Conservation (phyloP, 1,140 invertebrate genomes). For the Leptinotarsa undecemlineata region DNA sequence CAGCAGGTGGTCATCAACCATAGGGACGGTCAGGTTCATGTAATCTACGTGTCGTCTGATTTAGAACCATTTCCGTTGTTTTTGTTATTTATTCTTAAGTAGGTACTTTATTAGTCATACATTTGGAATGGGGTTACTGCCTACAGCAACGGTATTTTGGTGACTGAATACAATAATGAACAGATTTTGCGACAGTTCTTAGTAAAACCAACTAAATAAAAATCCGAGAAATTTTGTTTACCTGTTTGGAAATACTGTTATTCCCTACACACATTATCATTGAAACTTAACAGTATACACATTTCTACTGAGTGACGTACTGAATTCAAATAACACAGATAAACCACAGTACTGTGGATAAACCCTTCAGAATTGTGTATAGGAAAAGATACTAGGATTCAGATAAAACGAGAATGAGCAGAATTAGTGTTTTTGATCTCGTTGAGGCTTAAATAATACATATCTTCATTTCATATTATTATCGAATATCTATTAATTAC, state of each 20-base stretch:
- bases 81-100: not conserved
- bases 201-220: too few relatives aligned
- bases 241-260: not conserved
- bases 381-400: too few relatives aligned
- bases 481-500: too few relatives aligned
- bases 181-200: not conserved
- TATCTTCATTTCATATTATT: too few relatives aligned
- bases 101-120: not conserved
- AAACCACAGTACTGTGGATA: too few relatives aligned
- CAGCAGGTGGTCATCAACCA: constrained; percentile 26
- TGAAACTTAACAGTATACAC: too few relatives aligned
- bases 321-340: too few relatives aligned
- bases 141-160: constrained; percentile 7
- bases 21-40: not conserved
- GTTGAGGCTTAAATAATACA: too few relatives aligned
- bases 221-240: not conserved
- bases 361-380: too few relatives aligned
- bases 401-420: too few relatives aligned
- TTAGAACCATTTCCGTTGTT: not conserved
- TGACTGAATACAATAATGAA: not conserved
- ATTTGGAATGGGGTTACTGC: constrained; percentile 13
- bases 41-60: not conserved
- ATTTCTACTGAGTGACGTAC: too few relatives aligned
- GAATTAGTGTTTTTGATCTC: too few relatives aligned
- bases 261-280: not conserved